A percentile compares a stretch with the other conserved stretches of the same genome.
Evolutionary conservation across 1,140 invertebrate species (phyloP).

Genomic region (Zaprionus ghesquierei): DNA sequence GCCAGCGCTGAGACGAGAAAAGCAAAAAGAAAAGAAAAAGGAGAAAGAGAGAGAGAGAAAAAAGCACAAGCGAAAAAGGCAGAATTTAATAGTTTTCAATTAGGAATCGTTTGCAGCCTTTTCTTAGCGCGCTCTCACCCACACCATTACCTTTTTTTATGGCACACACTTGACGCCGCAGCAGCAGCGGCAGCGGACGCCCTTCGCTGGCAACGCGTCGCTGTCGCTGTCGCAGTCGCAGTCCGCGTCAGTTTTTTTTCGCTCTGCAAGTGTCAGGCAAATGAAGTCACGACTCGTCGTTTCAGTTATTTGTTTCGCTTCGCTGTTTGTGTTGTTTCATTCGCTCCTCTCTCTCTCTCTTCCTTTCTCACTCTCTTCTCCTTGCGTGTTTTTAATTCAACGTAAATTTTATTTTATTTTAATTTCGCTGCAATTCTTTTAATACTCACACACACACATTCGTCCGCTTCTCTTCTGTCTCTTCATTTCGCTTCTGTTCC

Average conservation of each 20-base stretch:
- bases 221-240: constrained; percentile 6
- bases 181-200: constrained; percentile 9
- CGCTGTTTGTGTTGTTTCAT: constrained; percentile 13
- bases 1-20: too few relatives aligned
- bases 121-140: constrained; percentile 41
- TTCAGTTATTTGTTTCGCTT: constrained; percentile 50
- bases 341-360: background rate
- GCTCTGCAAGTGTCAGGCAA: constrained; percentile 71
- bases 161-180: constrained; percentile 60
- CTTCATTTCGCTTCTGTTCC: constrained; percentile 22
- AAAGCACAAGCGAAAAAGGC: constrained; percentile 22
- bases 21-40: constrained; percentile 45
- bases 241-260: constrained; percentile 31
- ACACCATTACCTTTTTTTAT: constrained; percentile 32
- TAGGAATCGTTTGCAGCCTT: constrained; percentile 82
- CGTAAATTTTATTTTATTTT: constrained; percentile 81
- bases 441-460: constrained; percentile 34
- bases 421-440: constrained; percentile 78
- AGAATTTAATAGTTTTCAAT: constrained; percentile 83
- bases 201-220: background rate
- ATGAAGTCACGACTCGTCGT: constrained; percentile 77
- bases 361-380: constrained; percentile 6
- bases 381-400: constrained; percentile 69
- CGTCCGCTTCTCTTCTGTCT: background rate
- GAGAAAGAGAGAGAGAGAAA: too few relatives aligned